A percentile compares a stretch with the other conserved stretches of the same genome.
Conservation (phyloP, 2,888 invertebrate species). For the Rotaria sp. region DNA sequence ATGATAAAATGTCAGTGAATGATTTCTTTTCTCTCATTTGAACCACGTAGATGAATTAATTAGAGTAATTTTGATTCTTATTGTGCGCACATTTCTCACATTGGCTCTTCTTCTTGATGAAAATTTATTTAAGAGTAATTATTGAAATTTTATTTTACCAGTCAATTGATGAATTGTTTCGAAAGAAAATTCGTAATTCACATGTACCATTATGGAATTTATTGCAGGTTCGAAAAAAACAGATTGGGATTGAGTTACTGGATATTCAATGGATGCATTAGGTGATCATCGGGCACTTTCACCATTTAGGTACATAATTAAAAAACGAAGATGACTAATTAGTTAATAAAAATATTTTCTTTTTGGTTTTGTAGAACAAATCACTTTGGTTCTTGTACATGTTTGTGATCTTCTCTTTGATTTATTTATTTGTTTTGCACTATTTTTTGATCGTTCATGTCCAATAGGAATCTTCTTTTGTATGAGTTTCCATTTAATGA, state of each 20-base stretch:
- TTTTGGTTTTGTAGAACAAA: constrained; percentile 63
- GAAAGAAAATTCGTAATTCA: constrained; percentile 54
- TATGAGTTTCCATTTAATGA: constrained; percentile 77
- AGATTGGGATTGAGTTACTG: constrained; percentile 76
- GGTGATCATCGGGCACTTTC: constrained; percentile 77
- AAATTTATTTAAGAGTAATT: not conserved
- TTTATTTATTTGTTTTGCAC: constrained; percentile 72
- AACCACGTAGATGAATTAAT: too few species aligned
- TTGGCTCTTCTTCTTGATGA: not conserved
- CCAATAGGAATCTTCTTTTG: constrained; percentile 70
- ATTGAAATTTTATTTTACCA: constrained; percentile 56
- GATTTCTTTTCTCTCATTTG: not conserved
- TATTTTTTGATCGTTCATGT: constrained; percentile 69
- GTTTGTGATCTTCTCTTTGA: constrained; percentile 78
- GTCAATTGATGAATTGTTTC: constrained; percentile 65
- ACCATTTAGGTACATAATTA: constrained; percentile 68
- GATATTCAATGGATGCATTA: constrained; percentile 74
- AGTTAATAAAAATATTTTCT: not conserved
- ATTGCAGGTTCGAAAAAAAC: constrained; percentile 82
- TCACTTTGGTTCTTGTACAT: constrained; percentile 75
- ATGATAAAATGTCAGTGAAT: not conserved
- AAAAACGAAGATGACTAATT: not conserved
- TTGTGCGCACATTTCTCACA: not conserved
- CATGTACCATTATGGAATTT: constrained; percentile 79
- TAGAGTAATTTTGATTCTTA: not conserved